Conservation (phyloP, 2,797 vertebrate species). For the Loris lydekkerianus region DNA sequence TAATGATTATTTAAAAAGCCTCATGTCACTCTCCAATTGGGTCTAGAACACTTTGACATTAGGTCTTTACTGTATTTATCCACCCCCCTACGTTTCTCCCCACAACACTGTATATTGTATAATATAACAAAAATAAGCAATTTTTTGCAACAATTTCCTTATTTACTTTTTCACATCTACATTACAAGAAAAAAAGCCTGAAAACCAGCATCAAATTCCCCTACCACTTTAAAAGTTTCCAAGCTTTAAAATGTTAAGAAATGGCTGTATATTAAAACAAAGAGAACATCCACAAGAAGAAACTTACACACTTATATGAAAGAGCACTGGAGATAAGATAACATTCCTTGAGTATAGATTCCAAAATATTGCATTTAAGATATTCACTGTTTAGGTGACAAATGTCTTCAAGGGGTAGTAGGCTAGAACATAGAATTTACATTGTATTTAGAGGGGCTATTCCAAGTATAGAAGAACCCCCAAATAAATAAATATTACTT, state of each 20-base stretch:
- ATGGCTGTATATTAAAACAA: conserved; percentile 46
- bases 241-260: conserved; percentile 69
- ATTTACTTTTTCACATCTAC: conserved; percentile 55
- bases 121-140: conserved; percentile 27
- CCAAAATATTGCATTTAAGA: conserved; percentile 30
- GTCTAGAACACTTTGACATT: conserved; percentile 58
- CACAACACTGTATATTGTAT: background rate
- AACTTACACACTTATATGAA: conserved; percentile 57
- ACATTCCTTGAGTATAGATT: background rate
- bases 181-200: conserved; percentile 55
- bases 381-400: conserved; percentile 56
- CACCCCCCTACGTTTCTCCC: conserved; percentile 29
- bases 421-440: conserved; percentile 41
- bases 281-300: conserved; percentile 37
- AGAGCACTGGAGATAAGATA: conserved; percentile 4
- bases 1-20: conserved; percentile 15
- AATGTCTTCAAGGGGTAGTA: conserved; percentile 56
- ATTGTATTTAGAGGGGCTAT: conserved; percentile 15
- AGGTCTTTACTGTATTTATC: conserved; percentile 34
- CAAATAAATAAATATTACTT: conserved; percentile 51
- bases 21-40: background rate
- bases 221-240: conserved; percentile 68
- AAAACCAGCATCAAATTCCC: conserved; percentile 64
- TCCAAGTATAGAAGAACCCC: conserved; percentile 51
- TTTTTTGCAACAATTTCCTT: conserved; percentile 55